A percentile compares a stretch with the other conserved stretches of the same genome.
Conservation (phyloP, 2,113 vertebrate genomes). For the Gila orcuttii region DNA sequence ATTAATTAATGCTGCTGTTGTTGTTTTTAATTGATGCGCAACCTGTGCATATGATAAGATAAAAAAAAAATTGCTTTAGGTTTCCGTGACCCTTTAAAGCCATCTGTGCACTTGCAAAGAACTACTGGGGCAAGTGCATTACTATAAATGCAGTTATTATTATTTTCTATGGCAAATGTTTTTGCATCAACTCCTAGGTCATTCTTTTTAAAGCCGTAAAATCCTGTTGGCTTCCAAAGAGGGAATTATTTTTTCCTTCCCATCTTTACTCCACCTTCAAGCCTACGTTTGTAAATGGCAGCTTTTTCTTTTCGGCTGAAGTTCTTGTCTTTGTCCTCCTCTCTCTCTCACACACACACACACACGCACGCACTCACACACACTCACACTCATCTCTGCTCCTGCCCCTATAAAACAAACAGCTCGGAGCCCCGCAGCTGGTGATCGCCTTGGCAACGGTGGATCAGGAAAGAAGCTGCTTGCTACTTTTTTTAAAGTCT, state of each 20-base stretch:
- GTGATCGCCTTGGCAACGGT: constrained; percentile 75
- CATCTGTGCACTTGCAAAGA: too few relatives aligned
- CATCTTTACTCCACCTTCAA: constrained; percentile 29
- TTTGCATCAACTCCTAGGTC: background rate
- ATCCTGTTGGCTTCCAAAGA: constrained; percentile 20
- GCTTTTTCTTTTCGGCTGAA: constrained; percentile 40
- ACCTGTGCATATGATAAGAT: too few relatives aligned
- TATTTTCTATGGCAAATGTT: background rate
- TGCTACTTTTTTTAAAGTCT: constrained; percentile 64
- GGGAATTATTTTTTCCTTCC: background rate
- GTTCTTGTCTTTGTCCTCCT: constrained; percentile 54
- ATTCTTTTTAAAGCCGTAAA: background rate
- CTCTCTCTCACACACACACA: constrained; percentile 14
- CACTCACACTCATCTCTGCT: constrained; percentile 45
- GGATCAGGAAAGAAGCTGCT: constrained; percentile 69
- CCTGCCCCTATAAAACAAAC: constrained; percentile 70
- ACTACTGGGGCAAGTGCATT: background rate
- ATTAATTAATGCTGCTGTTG: too few relatives aligned
- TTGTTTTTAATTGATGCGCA: too few relatives aligned
- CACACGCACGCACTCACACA: constrained; percentile 26
- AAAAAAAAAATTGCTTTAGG: too few relatives aligned
- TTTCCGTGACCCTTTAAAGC: background rate
- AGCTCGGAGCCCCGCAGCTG: constrained; percentile 70
- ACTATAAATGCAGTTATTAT: background rate
- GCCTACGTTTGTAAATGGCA: constrained; percentile 57